Base-by-base conservation (phyloP, 2,797 vertebrate genomes). In the Menidia menidia region DNA sequence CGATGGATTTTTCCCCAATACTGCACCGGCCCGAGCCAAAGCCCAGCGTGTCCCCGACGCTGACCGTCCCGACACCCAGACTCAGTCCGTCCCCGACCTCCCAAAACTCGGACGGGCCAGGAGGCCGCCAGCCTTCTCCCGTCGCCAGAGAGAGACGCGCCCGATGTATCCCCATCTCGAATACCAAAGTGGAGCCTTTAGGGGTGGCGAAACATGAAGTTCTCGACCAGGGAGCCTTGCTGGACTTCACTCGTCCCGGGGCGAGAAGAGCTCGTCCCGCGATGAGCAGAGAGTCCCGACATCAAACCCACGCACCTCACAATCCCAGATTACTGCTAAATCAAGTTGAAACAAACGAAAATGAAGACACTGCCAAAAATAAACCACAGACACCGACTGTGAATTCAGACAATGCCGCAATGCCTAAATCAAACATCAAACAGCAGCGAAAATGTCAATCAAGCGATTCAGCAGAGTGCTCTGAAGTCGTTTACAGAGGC, bases 131-230 rank as follows among this genome's bases (percentile, higher is more conserved):
- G 35, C 74, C 61, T 13, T 86, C 85, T 39, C 84, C 85, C 35
- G 67, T 82, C 30, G 71, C 80, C 16, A 83, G 71, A 83, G 89
- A 91, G 63, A 87, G 90, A 73, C 72, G 41, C 0, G 82, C 73
- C 19, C 75, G 73, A 62, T 85, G 87, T 0, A 93, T 91, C 48
- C 71, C 85, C 30, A 92, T 93, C 71, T 92, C 88, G 1, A 90
- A 84, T 14, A 33, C 67, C 25, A 80, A 71, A 55, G n/a, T 2
- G 0, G 60, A 61, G 32, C 53, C 60, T 11, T 63, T 25, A 30
- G 57, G 65, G 18, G 64, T 82, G 39, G 15, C 43, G 3, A 78
- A 67, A 19, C 67, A 57, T 41, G 60, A 87, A 7, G 50, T 85
- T 58, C 87, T 88, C 33, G 84, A 92, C 60, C 87, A 87, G 56